Evolutionary conservation across 1,140 invertebrate genomes (phyloP).

Genomic region (Trachymyrmex cornetzi): DNA sequence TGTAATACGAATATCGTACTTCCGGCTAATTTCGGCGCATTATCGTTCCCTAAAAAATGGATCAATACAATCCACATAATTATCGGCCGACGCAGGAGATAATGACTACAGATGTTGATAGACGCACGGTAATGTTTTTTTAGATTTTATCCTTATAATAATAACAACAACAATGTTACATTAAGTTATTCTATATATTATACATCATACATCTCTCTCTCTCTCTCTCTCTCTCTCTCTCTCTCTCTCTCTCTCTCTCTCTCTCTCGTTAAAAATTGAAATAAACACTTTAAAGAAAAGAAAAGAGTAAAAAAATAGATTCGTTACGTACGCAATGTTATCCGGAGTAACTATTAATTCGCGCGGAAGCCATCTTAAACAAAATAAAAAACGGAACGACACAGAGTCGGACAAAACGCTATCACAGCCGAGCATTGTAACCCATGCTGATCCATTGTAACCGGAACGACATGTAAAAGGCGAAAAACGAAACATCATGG

Average conservation of each 20-base stretch:
- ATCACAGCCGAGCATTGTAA: conserved; percentile 46
- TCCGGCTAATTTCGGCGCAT: conserved; percentile 55
- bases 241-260: not conserved
- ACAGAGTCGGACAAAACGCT: conserved; percentile 34
- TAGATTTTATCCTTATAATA: conserved; percentile 19
- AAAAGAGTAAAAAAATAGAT: not conserved
- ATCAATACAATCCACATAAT: conserved; percentile 42
- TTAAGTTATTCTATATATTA: not conserved
- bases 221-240: not conserved
- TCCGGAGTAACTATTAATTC: conserved; percentile 23
- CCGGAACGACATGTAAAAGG: conserved; percentile 53
- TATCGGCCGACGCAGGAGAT: conserved; percentile 37
- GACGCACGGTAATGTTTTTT: not conserved
- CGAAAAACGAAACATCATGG: conserved; percentile 58
- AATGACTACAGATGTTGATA: conserved; percentile 56
- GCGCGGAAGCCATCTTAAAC: conserved; percentile 34
- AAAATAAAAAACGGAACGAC: conserved; percentile 12
- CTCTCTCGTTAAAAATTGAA: conserved; percentile 4
- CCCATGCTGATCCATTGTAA: conserved; percentile 49
- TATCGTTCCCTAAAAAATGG: conserved; percentile 48
- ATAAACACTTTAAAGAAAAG: not conserved
- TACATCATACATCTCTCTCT: not conserved
- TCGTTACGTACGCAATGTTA: conserved; percentile 9
- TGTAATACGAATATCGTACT: conserved; percentile 60
- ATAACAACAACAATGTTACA: not conserved